Evolutionary conservation across 2,888 invertebrate species (phyloP).

Genomic region (Galeruca laticollis): DNA sequence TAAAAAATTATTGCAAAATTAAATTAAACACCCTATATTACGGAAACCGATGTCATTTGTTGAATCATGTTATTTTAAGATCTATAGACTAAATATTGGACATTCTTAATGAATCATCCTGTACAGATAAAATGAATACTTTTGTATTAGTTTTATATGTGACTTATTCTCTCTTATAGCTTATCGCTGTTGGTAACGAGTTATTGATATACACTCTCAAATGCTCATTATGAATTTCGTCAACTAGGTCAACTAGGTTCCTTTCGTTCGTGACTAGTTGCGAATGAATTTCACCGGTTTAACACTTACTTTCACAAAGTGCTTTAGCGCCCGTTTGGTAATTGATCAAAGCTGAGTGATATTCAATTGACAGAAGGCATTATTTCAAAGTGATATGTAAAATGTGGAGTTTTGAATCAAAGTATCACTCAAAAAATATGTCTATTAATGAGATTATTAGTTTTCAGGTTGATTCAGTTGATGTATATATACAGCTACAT

Average conservation of each 20-base stretch:
- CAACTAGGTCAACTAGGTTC: constrained; percentile 3
- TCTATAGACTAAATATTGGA: no score
- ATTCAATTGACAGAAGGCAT: constrained; percentile 7
- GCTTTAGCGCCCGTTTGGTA: constrained; percentile 12
- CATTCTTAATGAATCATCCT: no score
- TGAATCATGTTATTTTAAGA: no score
- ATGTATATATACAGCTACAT: background rate
- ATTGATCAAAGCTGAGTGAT: constrained; percentile 15
- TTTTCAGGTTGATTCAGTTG: no score
- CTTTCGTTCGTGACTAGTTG: constrained; percentile 17
- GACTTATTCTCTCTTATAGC: background rate
- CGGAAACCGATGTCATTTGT: no score
- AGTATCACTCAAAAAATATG: background rate
- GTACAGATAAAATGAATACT: no score
- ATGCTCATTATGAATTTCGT: constrained; percentile 12
- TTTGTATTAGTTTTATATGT: background rate
- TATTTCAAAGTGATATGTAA: background rate
- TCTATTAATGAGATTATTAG: background rate
- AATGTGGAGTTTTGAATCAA: background rate
- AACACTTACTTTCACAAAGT: constrained; percentile 27
- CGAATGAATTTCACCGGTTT: constrained; percentile 15
- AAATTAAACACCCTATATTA: no score
- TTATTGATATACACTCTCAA: background rate
- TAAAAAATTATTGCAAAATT: no score
- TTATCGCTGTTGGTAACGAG: no score